Percentiles rank a stretch among this genome's conserved stretches.
These are phyloP conservation scores for Anguilla megastoma DNA, from an alignment of 2,797 vertebrate species.

Conservation along the genomic window DNA sequence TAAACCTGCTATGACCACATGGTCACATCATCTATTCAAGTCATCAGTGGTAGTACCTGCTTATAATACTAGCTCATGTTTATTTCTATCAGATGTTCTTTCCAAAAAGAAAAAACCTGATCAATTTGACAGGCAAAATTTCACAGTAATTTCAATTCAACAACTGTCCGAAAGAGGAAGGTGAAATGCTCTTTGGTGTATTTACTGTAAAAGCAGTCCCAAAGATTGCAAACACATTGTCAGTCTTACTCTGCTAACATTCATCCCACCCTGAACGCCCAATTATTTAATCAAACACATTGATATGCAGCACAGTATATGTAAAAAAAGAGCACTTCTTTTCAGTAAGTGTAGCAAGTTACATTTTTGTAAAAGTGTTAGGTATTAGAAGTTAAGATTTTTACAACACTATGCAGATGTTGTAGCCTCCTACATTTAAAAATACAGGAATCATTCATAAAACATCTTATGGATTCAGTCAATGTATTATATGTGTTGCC, in stretches of 20 bases:
- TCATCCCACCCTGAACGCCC: not conserved
- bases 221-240: not conserved
- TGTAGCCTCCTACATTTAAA: not conserved
- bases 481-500: not conserved
- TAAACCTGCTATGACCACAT: constrained; percentile 18
- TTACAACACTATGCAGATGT: not conserved
- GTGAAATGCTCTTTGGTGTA: constrained; percentile 51
- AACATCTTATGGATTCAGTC: not conserved
- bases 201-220: constrained; percentile 29
- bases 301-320: not conserved
- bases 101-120: constrained; percentile 3
- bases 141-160: constrained; percentile 20
- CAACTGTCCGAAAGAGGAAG: not conserved
- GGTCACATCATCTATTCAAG: constrained; percentile 3
- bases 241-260: not conserved
- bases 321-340: not conserved
- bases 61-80: not conserved
- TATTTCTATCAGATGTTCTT: constrained; percentile 23
- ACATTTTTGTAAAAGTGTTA: not conserved
- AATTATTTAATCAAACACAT: not conserved
- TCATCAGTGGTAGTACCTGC: constrained; percentile 13
- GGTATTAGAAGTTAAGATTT: not conserved
- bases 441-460: not conserved
- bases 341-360: not conserved
- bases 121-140: constrained; percentile 6